A percentile compares a stretch with the other conserved stretches of the same genome.
These are phyloP conservation scores for Catocala nupta DNA, from an alignment of 2,888 invertebrate species.

Conservation along the genomic window DNA sequence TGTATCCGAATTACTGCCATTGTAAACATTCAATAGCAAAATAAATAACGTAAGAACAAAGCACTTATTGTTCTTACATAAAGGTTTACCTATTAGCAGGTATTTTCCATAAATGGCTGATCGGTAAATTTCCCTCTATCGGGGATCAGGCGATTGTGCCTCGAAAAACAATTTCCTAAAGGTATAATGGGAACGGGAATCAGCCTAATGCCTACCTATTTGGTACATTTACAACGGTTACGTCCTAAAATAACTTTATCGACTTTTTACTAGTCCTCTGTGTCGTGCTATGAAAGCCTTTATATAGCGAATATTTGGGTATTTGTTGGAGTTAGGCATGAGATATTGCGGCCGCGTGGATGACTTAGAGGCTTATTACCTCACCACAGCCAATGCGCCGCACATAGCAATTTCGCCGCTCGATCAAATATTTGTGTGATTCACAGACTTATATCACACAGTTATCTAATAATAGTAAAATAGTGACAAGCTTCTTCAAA, in stretches of 20 bases:
- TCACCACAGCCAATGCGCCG: too few species aligned
- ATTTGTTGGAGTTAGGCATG: background rate
- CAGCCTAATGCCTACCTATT: slow-evolving; percentile 7
- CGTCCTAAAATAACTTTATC: slow-evolving; percentile 19
- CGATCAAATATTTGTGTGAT: too few species aligned
- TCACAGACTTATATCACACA: too few species aligned
- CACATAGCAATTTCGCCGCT: too few species aligned
- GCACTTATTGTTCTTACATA: slow-evolving; percentile 22
- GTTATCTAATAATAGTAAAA: too few species aligned
- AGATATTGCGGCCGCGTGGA: too few species aligned
- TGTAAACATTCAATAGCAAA: background rate
- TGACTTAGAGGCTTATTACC: too few species aligned
- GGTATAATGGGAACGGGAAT: slow-evolving; percentile 20
- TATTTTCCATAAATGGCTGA: slow-evolving; percentile 24
- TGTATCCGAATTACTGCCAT: background rate
- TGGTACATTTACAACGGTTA: slow-evolving; percentile 13
- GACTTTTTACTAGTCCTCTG: slow-evolving; percentile 14
- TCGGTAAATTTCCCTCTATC: slow-evolving; percentile 39
- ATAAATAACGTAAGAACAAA: slow-evolving; percentile 30
- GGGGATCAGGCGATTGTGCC: slow-evolving; percentile 29
- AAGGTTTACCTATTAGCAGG: slow-evolving; percentile 33
- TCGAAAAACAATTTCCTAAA: slow-evolving; percentile 43
- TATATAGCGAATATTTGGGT: background rate
- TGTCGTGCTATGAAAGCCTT: slow-evolving; percentile 8
- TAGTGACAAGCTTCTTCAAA: too few species aligned